phyloP scores from a whole-genome alignment of 1,140 invertebrate genomes.

The Leptopilina boulardi region DNA sequence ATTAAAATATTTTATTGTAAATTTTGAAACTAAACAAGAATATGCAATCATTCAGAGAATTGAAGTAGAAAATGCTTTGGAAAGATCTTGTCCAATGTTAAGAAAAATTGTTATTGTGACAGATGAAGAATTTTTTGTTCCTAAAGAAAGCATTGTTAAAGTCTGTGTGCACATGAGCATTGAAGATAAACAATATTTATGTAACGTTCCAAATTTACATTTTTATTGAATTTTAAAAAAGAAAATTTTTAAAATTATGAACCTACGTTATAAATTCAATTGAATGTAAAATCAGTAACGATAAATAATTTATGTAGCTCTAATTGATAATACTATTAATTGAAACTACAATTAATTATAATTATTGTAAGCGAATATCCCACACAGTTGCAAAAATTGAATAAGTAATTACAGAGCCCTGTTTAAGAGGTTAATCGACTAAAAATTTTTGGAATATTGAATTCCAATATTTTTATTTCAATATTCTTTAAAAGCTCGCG shows the following conservation, averaged over 20 bases:
- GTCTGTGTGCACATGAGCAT: conserved; percentile 30
- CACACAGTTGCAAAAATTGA: too few species aligned
- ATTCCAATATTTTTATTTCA: too few species aligned
- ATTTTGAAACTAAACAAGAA: conserved; percentile 40
- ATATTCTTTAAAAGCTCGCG: too few species aligned
- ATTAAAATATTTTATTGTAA: conserved; percentile 48
- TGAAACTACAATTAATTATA: too few species aligned
- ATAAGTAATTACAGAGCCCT: too few species aligned
- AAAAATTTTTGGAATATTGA: too few species aligned
- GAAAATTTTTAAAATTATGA: too few species aligned
- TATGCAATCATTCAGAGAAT: conserved; percentile 2
- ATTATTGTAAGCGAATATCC: too few species aligned
- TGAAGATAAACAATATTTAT: conserved; percentile 31
- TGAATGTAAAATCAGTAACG: neutral
- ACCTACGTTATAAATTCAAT: too few species aligned
- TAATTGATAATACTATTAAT: too few species aligned
- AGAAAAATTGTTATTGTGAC: conserved; percentile 7
- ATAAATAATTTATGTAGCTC: too few species aligned
- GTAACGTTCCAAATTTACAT: conserved; percentile 28
- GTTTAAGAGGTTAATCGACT: neutral
- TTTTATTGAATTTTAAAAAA: neutral
- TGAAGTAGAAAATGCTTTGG: neutral
- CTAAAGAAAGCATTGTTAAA: conserved; percentile 23
- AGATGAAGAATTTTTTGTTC: conserved; percentile 2
- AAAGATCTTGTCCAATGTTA: neutral